phyloP scores from a whole-genome alignment of 1,140 invertebrate species.

The Uloborus diversus region DNA sequence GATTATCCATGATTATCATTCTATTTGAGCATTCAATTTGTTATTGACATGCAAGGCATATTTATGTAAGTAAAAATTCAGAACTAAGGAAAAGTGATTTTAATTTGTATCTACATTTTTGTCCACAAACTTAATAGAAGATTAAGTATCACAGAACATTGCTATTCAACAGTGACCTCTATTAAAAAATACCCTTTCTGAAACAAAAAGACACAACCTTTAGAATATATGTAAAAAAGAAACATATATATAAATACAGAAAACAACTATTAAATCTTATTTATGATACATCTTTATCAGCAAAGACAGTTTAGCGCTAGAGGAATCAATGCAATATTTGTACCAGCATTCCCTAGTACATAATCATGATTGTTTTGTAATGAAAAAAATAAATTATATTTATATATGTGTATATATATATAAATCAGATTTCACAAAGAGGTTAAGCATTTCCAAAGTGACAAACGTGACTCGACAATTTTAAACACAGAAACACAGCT shows the following conservation, averaged over 20 bases:
- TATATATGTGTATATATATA: too few relatives aligned
- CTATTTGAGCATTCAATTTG: background rate
- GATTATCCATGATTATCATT: background rate
- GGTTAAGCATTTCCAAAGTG: background rate
- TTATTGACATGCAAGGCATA: too few relatives aligned
- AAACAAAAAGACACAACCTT: slow-evolving; percentile 49
- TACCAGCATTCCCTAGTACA: too few relatives aligned
- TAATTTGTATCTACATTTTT: slow-evolving; percentile 23
- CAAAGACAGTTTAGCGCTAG: too few relatives aligned
- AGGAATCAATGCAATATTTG: too few relatives aligned
- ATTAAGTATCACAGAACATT: slow-evolving; percentile 55
- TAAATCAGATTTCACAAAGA: background rate
- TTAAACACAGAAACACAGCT: slow-evolving; percentile 13
- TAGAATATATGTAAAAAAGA: slow-evolving; percentile 4
- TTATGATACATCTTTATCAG: too few relatives aligned
- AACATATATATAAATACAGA: background rate
- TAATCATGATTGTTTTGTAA: too few relatives aligned
- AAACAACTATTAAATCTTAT: background rate
- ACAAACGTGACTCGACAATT: background rate
- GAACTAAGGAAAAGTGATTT: slow-evolving; percentile 10
- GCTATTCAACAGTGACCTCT: slow-evolving; percentile 40
- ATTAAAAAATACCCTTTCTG: slow-evolving; percentile 42
- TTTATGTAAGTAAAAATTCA: too few relatives aligned
- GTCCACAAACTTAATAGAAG: slow-evolving; percentile 47
- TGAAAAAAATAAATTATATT: background rate